phyloP scores from a whole-genome alignment of 2,113 vertebrate genomes.

The Channa argus region DNA sequence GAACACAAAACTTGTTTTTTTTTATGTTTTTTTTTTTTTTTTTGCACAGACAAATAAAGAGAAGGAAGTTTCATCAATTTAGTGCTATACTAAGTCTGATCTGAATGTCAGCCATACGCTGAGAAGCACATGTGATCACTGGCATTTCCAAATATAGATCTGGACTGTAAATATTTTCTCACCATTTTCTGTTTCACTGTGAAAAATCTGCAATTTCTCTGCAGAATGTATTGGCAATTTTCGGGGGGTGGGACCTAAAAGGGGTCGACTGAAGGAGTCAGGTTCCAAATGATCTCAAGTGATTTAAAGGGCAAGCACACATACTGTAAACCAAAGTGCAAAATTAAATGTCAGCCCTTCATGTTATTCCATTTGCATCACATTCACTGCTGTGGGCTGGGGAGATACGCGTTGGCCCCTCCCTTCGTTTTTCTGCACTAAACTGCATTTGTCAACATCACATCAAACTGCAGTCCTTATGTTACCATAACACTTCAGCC shows the following conservation, averaged over 20 bases:
- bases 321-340: conserved; percentile 65
- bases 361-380: conserved; percentile 57
- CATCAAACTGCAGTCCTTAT: conserved; percentile 1
- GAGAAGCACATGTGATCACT: conserved; percentile 1
- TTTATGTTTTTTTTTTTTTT: conserved; percentile 51
- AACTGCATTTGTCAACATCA: conserved; percentile 26
- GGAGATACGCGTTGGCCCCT: conserved; percentile 36
- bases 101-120: conserved; percentile 12
- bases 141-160: conserved; percentile 23
- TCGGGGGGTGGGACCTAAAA: conserved; percentile 41
- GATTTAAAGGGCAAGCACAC: conserved; percentile 64
- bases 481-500: conserved; percentile 3
- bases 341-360: conserved; percentile 66
- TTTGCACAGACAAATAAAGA: conserved; percentile 48
- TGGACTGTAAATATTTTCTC: not conserved
- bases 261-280: conserved; percentile 46
- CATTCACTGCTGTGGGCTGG: conserved; percentile 46
- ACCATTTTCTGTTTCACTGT: conserved; percentile 23
- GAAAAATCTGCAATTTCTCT: not conserved
- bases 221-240: conserved; percentile 19
- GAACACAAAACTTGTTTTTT: conserved; percentile 59
- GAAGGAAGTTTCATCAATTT: conserved; percentile 36
- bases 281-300: conserved; percentile 54
- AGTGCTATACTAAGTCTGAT: conserved; percentile 6
- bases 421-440: conserved; percentile 21